Base-by-base conservation (phyloP, 2,888 invertebrate species). In the Ectemnius cavifrons region DNA sequence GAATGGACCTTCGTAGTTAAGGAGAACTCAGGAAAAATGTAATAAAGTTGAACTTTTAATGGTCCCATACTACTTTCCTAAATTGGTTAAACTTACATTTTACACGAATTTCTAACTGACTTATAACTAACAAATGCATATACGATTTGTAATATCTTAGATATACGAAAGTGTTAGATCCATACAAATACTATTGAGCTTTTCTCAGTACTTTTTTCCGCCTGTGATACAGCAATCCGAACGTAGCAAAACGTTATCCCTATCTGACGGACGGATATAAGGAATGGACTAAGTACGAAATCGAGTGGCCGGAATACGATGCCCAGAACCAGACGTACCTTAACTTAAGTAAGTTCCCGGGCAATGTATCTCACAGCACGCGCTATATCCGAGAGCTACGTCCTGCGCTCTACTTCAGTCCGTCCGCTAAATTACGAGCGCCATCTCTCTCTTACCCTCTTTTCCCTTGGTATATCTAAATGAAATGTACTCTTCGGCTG, bases 261-360 rank as follows among this genome's bases (percentile, higher is more conserved):
- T 95, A 94, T 85, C 90, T 93, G 73, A 94, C 94, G 49, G 91
- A 94, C 28, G 93, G 94, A 78, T 92, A 93, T 49, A 92, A 93
- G 64, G 94, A 95, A 69, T 95, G 95, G 95, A 92, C 92, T 74
- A 92, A 93, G 75, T 95, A 94, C 86, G 94, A 95, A 72, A 92
- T 95, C 14, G 95, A 95, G 75, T 98, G 98, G 98, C 96, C 96
- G 0, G 95, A 95, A 83, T 98, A 96, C 86, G 95, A 95, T 81
- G 91, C 93, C 1, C 92, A 92, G 0, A 94, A 95, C 80, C 96
- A 97, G 88, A 94, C 94, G 8, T 98, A 95, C 90, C 92, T 97
- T 73, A 94, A 94, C 90, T 92, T 97, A 79, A 96, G 96, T 96
- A 92, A 92, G 92, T 84, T 49, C 5, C 47, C 45, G 13, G 27